A percentile compares a stretch with the other conserved stretches of the same genome.
These are phyloP conservation scores for Zaprionus davidi DNA, from an alignment of 1,140 invertebrate species.

Conservation along the genomic window DNA sequence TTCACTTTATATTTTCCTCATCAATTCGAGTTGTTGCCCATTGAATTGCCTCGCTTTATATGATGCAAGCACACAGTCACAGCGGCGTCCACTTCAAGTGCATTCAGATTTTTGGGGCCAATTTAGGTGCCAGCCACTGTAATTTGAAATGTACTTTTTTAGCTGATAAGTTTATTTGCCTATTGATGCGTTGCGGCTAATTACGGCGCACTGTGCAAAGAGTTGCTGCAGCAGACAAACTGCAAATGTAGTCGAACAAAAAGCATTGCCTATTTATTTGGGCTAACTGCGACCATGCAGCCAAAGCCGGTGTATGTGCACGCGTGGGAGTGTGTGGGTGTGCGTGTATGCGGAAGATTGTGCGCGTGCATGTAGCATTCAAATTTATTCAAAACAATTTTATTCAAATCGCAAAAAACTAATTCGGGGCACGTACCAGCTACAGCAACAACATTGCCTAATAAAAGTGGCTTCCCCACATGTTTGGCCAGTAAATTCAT, in stretches of 20 bases:
- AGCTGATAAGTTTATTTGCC: constrained; percentile 22
- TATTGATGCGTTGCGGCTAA: constrained; percentile 47
- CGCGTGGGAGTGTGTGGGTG: constrained; percentile 3
- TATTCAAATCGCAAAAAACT: constrained; percentile 81
- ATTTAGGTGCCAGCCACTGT: constrained; percentile 9
- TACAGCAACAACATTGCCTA: constrained; percentile 39
- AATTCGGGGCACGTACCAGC: constrained; percentile 73
- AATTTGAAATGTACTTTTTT: constrained; percentile 23
- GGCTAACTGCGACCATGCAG: constrained; percentile 23
- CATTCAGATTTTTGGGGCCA: constrained; percentile 2
- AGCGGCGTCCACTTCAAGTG: not conserved
- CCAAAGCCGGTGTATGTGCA: not conserved
- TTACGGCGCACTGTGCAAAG: constrained; percentile 40
- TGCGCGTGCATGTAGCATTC: constrained; percentile 63
- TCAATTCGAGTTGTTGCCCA: not conserved
- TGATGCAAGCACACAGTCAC: constrained; percentile 1
- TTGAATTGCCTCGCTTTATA: not conserved
- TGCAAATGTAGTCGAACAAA: constrained; percentile 25
- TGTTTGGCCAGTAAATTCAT: constrained; percentile 43
- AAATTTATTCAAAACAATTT: constrained; percentile 82
- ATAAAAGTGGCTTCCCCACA: constrained; percentile 60
- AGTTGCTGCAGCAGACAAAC: constrained; percentile 41
- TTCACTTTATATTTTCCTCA: not conserved
- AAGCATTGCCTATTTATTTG: constrained; percentile 66
- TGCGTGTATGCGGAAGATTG: constrained; percentile 29